phyloP scores from a whole-genome alignment of 2,888 invertebrate species.

The Odontothrips loti region DNA sequence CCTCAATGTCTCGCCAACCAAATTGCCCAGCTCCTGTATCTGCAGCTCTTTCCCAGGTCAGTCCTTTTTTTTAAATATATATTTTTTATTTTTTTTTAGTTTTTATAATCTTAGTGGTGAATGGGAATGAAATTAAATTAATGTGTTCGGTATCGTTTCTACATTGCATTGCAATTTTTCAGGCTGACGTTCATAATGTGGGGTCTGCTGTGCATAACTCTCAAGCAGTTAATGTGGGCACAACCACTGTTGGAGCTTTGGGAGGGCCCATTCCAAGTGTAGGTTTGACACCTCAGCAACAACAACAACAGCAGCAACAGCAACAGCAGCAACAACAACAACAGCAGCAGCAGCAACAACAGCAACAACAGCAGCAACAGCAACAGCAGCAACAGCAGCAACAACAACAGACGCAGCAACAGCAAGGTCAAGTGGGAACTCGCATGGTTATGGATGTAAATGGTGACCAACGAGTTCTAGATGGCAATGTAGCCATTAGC shows the following conservation, averaged over 20 bases:
- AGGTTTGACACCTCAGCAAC: slow-evolving; percentile 34
- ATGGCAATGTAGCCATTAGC: background rate
- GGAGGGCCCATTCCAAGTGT: background rate
- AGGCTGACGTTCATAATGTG: background rate
- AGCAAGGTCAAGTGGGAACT: background rate
- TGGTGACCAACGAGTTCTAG: background rate
- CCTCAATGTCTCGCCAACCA: slow-evolving; percentile 33
- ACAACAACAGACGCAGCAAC: slow-evolving; percentile 30
- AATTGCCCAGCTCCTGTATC: slow-evolving; percentile 35
- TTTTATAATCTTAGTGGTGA: background rate
- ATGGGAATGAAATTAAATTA: background rate
- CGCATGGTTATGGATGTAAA: background rate
- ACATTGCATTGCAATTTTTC: background rate
- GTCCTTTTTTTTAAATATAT: background rate
- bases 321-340: slow-evolving; percentile 36
- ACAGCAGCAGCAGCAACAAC: slow-evolving; percentile 30
- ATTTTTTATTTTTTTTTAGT: background rate
- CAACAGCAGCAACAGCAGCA: slow-evolving; percentile 36
- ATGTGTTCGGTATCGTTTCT: background rate
- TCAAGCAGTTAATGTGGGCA: slow-evolving; percentile 34
- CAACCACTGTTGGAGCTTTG: slow-evolving; percentile 36
- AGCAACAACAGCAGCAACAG: slow-evolving; percentile 34
- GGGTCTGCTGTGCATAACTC: background rate
- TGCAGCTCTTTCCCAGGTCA: background rate
- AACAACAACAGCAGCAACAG: slow-evolving; percentile 36